Conservation (phyloP, 2,888 invertebrate species). For the Emmelina monodactyla region DNA sequence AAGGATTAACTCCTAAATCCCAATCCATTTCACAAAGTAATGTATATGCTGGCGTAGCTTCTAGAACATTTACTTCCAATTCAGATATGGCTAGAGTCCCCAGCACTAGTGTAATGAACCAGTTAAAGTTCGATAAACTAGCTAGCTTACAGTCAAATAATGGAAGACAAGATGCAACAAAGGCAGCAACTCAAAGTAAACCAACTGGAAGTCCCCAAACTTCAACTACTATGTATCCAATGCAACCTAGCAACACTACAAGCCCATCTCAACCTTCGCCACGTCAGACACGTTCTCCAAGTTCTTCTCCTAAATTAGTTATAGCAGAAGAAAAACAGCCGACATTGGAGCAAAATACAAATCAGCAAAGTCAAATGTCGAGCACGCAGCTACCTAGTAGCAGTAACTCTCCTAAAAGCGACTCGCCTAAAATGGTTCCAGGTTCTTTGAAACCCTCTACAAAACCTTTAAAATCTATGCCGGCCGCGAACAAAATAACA, state of each 20-base stretch:
- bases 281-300: conserved; percentile 57
- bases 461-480: conserved; percentile 37
- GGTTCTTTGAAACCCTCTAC: conserved; percentile 39
- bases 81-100: conserved; percentile 40
- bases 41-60: conserved; percentile 34
- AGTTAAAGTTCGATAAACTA: conserved; percentile 40
- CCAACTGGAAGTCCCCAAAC: conserved; percentile 25
- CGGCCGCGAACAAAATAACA: conserved; percentile 32
- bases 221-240: conserved; percentile 33
- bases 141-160: conserved; percentile 24
- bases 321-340: conserved; percentile 60
- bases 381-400: conserved; percentile 42
- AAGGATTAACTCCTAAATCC: conserved; percentile 41
- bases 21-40: conserved; percentile 29
- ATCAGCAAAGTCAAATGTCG: conserved; percentile 50
- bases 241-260: conserved; percentile 25
- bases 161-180: conserved; percentile 30
- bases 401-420: conserved; percentile 31
- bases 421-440: conserved; percentile 32
- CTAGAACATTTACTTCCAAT: conserved; percentile 29
- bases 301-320: conserved; percentile 58
- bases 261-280: conserved; percentile 42
- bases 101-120: conserved; percentile 31
- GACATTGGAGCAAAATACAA: conserved; percentile 34
- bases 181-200: conserved; percentile 32